Percentiles rank a stretch among this genome's conserved stretches.
Conservation (phyloP, 2,113 vertebrate genomes). For the Podocnemis expansa region DNA sequence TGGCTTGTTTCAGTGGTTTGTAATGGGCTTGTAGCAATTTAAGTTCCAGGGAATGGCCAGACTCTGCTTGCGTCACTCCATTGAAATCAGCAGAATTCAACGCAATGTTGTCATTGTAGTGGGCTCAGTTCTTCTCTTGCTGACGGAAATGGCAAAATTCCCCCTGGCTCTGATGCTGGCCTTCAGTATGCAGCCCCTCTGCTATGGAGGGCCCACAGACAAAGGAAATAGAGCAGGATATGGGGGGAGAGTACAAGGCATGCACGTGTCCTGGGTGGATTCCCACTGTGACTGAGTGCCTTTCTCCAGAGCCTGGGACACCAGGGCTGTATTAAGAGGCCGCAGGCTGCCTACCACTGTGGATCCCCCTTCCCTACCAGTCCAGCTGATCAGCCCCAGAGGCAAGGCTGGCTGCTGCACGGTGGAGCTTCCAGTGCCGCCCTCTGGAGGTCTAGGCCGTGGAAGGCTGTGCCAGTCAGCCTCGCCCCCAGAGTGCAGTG, state of each 20-base stretch:
- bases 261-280: neutral
- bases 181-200: neutral
- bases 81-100: neutral
- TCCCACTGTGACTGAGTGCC: neutral
- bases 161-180: neutral
- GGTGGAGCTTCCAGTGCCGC: too few relatives aligned
- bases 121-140: neutral
- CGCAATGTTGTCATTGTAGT: neutral
- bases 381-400: too few relatives aligned
- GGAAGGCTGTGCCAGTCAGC: too few relatives aligned
- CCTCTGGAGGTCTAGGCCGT: too few relatives aligned
- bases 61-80: neutral
- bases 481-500: too few relatives aligned
- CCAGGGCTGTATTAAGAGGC: too few relatives aligned
- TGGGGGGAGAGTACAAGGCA: neutral
- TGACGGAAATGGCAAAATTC: neutral
- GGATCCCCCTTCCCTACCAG: too few relatives aligned
- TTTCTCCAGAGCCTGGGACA: neutral
- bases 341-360: too few relatives aligned
- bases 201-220: neutral
- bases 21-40: neutral
- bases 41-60: neutral
- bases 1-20: neutral
- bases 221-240: neutral
- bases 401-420: too few relatives aligned